These are phyloP conservation scores for Streblospio benedicti DNA, from an alignment of 1,140 invertebrate species.

Conservation along the genomic window DNA sequence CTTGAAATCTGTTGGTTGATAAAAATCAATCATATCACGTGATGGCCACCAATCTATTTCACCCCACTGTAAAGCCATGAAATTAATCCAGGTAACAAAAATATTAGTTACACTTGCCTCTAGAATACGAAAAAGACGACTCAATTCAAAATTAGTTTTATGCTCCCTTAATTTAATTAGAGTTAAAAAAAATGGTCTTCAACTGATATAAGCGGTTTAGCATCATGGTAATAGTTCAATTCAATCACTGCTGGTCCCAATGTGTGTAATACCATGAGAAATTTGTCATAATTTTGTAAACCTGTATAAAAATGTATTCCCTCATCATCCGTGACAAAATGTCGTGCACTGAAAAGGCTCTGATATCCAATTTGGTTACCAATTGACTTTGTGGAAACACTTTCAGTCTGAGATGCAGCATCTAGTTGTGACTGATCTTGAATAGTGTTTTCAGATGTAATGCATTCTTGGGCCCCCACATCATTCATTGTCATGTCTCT, in stretches of 20 bases:
- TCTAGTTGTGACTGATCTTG: too few species aligned
- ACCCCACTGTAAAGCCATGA: conserved; percentile 25
- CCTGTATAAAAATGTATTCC: conserved; percentile 23
- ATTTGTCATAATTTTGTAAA: conserved; percentile 13
- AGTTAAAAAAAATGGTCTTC: conserved; percentile 29
- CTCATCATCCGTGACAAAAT: conserved; percentile 53
- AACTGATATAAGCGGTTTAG: conserved; percentile 9
- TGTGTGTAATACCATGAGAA: conserved; percentile 15
- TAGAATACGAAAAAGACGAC: conserved; percentile 25
- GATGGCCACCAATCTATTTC: conserved; percentile 30
- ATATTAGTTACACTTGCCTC: conserved; percentile 25
- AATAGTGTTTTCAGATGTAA: too few species aligned
- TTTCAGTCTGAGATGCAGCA: too few species aligned
- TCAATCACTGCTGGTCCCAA: conserved; percentile 38
- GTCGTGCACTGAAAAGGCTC: too few species aligned
- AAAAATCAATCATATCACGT: conserved; percentile 24
- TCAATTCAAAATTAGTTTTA: conserved; percentile 26
- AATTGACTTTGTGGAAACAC: too few species aligned
- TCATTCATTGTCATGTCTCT: too few species aligned
- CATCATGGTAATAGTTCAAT: conserved; percentile 21
- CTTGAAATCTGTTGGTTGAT: conserved; percentile 28
- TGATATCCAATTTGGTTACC: too few species aligned
- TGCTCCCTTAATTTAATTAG: conserved; percentile 27
- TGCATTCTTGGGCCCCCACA: too few species aligned
- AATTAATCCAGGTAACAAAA: conserved; percentile 29